Conservation (phyloP, 2,797 vertebrate genomes). For the Leucoraja ocellata region DNA sequence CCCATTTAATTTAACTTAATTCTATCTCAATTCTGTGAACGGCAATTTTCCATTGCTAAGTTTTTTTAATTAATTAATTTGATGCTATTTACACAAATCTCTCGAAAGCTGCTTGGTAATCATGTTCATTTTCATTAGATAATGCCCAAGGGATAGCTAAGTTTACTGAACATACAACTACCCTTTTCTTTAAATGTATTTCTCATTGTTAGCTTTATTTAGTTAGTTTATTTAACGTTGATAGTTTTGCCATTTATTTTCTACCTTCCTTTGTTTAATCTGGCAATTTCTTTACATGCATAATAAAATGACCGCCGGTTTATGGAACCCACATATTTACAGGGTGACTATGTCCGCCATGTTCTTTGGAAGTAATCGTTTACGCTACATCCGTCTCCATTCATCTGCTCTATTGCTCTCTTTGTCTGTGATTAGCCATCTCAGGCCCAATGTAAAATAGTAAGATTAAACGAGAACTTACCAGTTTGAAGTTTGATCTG, state of each 20-base stretch:
- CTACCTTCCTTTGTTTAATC: background rate
- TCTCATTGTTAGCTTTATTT: background rate
- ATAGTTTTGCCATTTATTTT: background rate
- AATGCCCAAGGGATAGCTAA: background rate
- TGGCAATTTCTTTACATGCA: background rate
- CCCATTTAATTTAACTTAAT: background rate
- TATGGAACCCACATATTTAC: background rate
- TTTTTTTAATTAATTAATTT: background rate
- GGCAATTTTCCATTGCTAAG: background rate
- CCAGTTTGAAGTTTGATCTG: too few species aligned
- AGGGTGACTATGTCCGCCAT: background rate
- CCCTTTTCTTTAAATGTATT: background rate
- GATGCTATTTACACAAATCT: background rate
- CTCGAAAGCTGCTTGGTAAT: background rate
- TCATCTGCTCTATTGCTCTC: background rate
- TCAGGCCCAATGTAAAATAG: background rate
- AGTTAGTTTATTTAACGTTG: background rate
- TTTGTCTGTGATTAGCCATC: background rate
- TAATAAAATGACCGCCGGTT: background rate
- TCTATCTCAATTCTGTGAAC: background rate
- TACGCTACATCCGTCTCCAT: background rate
- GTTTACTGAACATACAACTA: background rate
- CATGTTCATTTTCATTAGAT: background rate
- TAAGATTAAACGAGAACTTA: too few species aligned
- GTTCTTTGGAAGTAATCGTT: background rate